phyloP scores from a whole-genome alignment of 2,113 vertebrate genomes.

The Callorhinus ursinus region DNA sequence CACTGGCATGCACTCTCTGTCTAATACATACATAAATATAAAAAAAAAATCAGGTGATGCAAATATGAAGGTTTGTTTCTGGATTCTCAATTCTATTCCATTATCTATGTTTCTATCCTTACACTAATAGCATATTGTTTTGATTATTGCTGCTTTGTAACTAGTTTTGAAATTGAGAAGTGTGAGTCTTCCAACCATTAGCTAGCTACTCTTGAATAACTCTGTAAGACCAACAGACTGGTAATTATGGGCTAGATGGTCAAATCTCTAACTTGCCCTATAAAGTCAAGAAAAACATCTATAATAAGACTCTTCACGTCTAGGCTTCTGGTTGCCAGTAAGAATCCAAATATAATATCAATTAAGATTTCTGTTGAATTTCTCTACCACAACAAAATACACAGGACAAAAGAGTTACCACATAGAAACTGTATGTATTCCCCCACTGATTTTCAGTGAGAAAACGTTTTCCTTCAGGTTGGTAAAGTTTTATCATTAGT shows the following conservation, averaged over 20 bases:
- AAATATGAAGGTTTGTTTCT: neutral
- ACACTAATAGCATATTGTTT: neutral
- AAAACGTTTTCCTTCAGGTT: constrained; percentile 9
- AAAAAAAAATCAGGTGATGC: neutral
- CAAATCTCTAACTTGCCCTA: neutral
- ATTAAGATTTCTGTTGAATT: neutral
- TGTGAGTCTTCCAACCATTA: neutral
- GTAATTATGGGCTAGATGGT: neutral
- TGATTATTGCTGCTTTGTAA: neutral
- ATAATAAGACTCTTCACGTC: neutral
- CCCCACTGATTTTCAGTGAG: neutral
- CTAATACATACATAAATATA: neutral
- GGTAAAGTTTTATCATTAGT: neutral
- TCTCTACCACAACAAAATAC: neutral
- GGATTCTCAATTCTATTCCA: neutral
- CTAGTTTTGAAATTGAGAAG: constrained; percentile 10
- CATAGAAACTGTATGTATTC: neutral
- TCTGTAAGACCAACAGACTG: neutral
- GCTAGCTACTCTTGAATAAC: neutral
- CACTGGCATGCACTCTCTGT: neutral
- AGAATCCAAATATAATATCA: neutral
- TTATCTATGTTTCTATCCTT: neutral
- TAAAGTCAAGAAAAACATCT: neutral
- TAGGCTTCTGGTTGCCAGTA: neutral
- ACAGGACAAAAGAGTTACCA: neutral